Conservation (phyloP, 2,888 invertebrate genomes). For the Isotomurus palustris region DNA sequence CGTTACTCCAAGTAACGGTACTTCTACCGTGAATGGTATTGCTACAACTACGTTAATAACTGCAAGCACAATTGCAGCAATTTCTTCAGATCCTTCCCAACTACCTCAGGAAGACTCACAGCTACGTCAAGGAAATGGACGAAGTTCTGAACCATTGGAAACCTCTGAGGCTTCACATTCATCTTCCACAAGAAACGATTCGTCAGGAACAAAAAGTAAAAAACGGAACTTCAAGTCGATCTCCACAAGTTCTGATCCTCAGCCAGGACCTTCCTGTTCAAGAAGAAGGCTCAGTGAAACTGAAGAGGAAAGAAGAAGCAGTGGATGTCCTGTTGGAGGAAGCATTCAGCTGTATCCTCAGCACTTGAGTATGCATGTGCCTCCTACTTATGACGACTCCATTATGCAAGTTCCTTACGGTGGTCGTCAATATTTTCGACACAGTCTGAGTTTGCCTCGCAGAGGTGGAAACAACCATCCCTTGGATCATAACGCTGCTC, state of each 20-base stretch:
- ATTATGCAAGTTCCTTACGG: slow-evolving; percentile 21
- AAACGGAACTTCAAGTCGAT: too few relatives aligned
- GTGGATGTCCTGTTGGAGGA: too few relatives aligned
- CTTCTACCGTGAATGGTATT: neutral
- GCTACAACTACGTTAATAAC: neutral
- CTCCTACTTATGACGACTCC: slow-evolving; percentile 36
- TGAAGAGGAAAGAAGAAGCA: slow-evolving; percentile 11
- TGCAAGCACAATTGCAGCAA: neutral
- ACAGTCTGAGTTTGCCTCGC: slow-evolving; percentile 42
- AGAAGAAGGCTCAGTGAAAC: slow-evolving; percentile 16
- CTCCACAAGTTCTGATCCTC: slow-evolving; percentile 17
- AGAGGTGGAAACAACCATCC: too few relatives aligned
- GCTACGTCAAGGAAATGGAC: neutral
- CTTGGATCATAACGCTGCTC: slow-evolving; percentile 10
- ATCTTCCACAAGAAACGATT: too few relatives aligned
- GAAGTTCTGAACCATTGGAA: too few relatives aligned
- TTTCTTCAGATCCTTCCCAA: slow-evolving; percentile 2
- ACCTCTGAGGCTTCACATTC: too few relatives aligned
- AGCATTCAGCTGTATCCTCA: neutral
- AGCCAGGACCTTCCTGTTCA: slow-evolving; percentile 32
- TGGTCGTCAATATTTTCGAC: slow-evolving; percentile 25
- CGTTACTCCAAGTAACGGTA: neutral
- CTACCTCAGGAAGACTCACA: neutral
- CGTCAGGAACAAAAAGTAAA: too few relatives aligned
- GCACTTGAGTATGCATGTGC: slow-evolving; percentile 3